Base-by-base conservation (phyloP, 1,140 invertebrate species). In the Drosophila pruinosa region DNA sequence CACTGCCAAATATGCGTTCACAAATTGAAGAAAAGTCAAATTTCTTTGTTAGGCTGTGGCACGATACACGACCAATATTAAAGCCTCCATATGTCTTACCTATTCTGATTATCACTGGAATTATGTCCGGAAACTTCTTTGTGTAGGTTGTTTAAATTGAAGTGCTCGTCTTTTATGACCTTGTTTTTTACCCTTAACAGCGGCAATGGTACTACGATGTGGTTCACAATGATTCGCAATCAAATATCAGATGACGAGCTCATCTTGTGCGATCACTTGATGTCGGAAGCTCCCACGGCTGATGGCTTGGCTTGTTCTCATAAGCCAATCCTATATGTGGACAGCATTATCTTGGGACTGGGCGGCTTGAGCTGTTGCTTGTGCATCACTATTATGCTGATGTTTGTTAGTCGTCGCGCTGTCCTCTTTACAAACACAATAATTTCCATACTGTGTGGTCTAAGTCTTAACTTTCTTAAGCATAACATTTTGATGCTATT, bases 131-230 rank as follows among this genome's bases (percentile, higher is more conserved):
- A 5, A 17, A 17, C 7, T 61, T 59, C 21, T 52, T 53, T 14
- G 54, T 72, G 70, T 72, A 14, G 54, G 70, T 67, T 10, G 14
- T 50, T n/a, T n/a, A n/a, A n/a, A n/a, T n/a, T n/a, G n/a, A n/a
- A n/a, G n/a, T n/a, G n/a, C n/a, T n/a, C n/a, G n/a, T n/a, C n/a
- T n/a, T n/a, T n/a, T n/a, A n/a, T n/a, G n/a, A 31, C n/a, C n/a
- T 6, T 8, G 8, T 6, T 28, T 22, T 31, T 4, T 28, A 6
- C 19, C 3, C 15, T 31, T 14, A 6, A 7, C 15, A 72, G 69
- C 2, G 69, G 69, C 10, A 58, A 58, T 38, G 61, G 52, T 0
- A 6, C 57, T 3, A 2, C 2, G 2, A 4, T 65, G 0, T 64
- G 68, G 68, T 71, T 71, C 8, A 31, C 39, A 14, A 26, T 45